Conservation (phyloP, 2,113 vertebrate species). For the Centropus unirufus region DNA sequence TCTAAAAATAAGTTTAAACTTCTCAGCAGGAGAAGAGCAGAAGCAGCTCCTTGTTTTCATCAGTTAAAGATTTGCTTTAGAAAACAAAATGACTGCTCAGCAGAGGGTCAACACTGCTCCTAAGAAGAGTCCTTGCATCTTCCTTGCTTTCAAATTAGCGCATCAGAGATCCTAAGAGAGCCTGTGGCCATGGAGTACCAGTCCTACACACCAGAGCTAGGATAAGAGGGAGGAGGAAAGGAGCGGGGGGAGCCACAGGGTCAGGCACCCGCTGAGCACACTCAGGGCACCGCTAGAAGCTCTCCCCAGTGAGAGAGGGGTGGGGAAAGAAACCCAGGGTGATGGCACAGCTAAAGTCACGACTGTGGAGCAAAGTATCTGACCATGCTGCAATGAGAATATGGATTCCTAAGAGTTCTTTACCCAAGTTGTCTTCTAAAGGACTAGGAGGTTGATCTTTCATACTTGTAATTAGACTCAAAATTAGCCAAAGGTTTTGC, state of each 20-base stretch:
- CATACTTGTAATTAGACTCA: background rate
- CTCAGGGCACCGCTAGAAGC: accelerated
- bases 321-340: background rate
- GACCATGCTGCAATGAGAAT: background rate
- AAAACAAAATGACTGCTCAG: background rate
- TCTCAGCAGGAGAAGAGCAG: background rate
- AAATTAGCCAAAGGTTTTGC: background rate
- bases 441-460: background rate
- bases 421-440: background rate
- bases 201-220: background rate
- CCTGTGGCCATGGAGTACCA: background rate
- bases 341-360: background rate
- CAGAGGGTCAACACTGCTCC: background rate
- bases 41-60: background rate
- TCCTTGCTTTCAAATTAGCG: background rate
- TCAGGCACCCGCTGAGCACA: background rate
- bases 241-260: accelerated
- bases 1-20: background rate
- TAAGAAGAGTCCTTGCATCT: background rate
- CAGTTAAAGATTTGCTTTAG: background rate
- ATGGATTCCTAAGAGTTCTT: too few species aligned
- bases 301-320: background rate
- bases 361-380: background rate
- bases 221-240: background rate
- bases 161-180: background rate